Evolutionary conservation across 2,113 vertebrate species (phyloP), one percentile per base, ranked within the genome.

Genomic region (Piaya cayana): DNA sequence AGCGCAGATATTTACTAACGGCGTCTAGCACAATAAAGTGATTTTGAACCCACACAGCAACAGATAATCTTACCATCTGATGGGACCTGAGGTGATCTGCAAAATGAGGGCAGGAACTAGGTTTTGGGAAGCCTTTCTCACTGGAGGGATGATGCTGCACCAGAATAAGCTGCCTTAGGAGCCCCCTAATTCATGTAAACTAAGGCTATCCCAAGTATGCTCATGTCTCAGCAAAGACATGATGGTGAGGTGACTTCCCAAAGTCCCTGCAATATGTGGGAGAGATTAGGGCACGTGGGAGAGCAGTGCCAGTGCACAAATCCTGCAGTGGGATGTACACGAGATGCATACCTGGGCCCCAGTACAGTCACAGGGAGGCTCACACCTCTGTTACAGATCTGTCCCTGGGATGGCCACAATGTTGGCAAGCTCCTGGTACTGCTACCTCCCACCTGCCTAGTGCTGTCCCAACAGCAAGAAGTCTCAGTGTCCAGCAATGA

Each of bases 271-370:
- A 56, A 45, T 26, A 36, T 23, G 15, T 58, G 55, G 36, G 49
- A 68, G 37, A 53, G 19, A 50, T 37, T 2, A 45, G 34, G 26
- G 29, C 0, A 1, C 9, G 18, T 20, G 36, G 16, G 22, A 64
- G 18, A 50, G 58, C 49, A 71, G 32, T 7, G 68, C 20, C 43
- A 72, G 63, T 3, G 5, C 62, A 36, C 1, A 1, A 34, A 60
- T 32, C 36, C 9, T 49, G 36, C 0, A 0, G 29, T 1, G 5
- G 36, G 29, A 53, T 42, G 36, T 42, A 32, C 21, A 52, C 53
- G 77, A 34, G 49, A 18, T 22, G 15, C 17, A 34, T 7, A 34
- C 10, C 37, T 30, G 6, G 3, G 32, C 25, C 11, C 14, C 5
- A 12, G 0, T 25, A 32, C 25, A 29, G 49, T 15, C 43, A 70